phyloP scores from a whole-genome alignment of 1,140 invertebrate genomes.

The Drosophila navojoa region DNA sequence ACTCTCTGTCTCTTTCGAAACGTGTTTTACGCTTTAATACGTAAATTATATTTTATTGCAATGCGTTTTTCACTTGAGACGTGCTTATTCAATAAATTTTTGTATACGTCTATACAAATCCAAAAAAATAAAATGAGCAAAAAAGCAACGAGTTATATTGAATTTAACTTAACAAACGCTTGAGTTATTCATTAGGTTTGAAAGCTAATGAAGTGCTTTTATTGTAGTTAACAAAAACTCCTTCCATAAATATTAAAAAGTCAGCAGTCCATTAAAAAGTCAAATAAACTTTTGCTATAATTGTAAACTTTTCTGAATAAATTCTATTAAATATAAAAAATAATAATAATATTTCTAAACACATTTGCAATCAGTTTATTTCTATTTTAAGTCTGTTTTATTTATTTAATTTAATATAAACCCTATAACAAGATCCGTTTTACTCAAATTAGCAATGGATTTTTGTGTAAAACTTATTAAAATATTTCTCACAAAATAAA shows the following conservation, averaged over 20 bases:
- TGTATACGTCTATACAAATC: background rate
- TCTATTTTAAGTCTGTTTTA: background rate
- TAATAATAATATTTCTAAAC: no score
- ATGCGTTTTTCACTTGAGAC: constrained; percentile 42
- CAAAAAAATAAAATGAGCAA: constrained; percentile 14
- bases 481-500: background rate
- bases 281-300: no score
- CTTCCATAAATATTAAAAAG: no score
- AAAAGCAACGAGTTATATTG: constrained; percentile 2
- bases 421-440: no score
- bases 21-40: constrained; percentile 55
- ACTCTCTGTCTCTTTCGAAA: constrained; percentile 34
- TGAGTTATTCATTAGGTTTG: background rate
- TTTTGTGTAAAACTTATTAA: no score
- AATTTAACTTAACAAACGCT: no score
- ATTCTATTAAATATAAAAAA: no score
- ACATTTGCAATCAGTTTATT: no score
- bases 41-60: constrained; percentile 33
- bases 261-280: no score
- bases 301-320: no score
- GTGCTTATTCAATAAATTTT: constrained; percentile 42
- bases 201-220: background rate
- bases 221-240: no score
- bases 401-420: background rate
- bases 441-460: no score